Evolutionary conservation across 2,113 vertebrate species (phyloP).

Genomic region (Cyanocitta stelleri): DNA sequence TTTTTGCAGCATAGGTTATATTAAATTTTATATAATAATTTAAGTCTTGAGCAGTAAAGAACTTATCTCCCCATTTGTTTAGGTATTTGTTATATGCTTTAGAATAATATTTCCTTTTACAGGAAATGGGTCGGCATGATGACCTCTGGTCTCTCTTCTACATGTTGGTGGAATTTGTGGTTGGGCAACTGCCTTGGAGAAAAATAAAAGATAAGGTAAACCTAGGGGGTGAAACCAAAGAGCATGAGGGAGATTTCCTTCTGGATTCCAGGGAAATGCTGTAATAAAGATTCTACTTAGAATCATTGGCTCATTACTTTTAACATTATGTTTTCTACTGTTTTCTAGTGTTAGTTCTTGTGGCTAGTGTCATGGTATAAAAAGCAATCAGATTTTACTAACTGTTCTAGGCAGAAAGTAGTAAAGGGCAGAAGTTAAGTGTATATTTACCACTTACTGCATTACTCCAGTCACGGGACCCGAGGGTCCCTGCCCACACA

Average conservation of each 20-base stretch:
- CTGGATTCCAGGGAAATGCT: not conserved
- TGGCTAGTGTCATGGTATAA: not conserved
- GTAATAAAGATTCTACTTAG: not conserved
- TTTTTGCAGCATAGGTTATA: not conserved
- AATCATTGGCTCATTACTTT: not conserved
- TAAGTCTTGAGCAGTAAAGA: not conserved
- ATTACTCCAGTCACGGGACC: not conserved
- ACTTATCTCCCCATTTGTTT: not conserved
- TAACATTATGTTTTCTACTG: not conserved
- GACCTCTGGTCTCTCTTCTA: constrained; percentile 99
- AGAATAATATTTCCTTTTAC: constrained; percentile 53
- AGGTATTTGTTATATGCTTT: not conserved
- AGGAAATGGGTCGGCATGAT: constrained; percentile 99
- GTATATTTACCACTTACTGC: not conserved
- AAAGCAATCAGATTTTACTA: not conserved
- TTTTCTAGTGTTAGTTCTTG: not conserved
- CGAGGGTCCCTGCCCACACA: too few relatives aligned
- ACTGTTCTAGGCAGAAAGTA: not conserved
- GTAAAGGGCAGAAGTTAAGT: not conserved
- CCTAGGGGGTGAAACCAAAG: not conserved
- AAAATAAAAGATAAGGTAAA: constrained; percentile 99
- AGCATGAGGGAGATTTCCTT: not conserved
- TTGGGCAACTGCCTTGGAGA: constrained; percentile 97
- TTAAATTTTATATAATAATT: not conserved
- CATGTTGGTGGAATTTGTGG: constrained; percentile 97